Evolutionary conservation across 2,797 vertebrate genomes (phyloP).

Genomic region (Neosilurus mollespiculum): DNA sequence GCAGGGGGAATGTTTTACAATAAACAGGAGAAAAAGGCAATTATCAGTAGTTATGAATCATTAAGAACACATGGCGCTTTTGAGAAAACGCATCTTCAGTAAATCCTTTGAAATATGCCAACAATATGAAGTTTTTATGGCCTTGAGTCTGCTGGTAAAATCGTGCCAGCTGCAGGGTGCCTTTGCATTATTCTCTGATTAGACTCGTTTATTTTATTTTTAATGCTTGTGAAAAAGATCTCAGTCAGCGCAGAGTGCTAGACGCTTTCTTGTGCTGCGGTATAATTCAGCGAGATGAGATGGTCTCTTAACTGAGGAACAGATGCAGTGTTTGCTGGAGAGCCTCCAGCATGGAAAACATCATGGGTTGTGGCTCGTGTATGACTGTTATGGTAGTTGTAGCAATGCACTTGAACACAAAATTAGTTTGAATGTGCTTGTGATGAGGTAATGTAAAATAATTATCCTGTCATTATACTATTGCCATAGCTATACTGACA

Average conservation of each 20-base stretch:
- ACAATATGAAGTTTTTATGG: conserved; percentile 28
- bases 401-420: background rate
- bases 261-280: background rate
- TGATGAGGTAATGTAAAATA: background rate
- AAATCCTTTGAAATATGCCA: conserved; percentile 29
- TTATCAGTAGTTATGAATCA: conserved; percentile 29
- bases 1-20: conserved; percentile 7
- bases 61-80: conserved; percentile 16
- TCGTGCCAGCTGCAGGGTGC: conserved; percentile 23
- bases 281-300: background rate
- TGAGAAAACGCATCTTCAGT: conserved; percentile 15
- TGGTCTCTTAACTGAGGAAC: background rate
- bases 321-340: conserved; percentile 13
- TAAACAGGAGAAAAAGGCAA: conserved; percentile 10
- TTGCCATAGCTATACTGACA: background rate
- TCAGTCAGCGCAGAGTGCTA: background rate
- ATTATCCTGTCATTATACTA: background rate
- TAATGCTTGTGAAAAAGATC: background rate
- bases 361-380: background rate
- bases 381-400: background rate
- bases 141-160: conserved; percentile 20
- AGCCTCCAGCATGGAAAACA: conserved; percentile 2
- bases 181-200: conserved; percentile 28
- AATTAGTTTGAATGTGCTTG: background rate
- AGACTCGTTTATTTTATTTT: background rate